These are phyloP conservation scores for Lordiphosa collinella DNA, from an alignment of 1,140 invertebrate genomes.

Conservation along the genomic window DNA sequence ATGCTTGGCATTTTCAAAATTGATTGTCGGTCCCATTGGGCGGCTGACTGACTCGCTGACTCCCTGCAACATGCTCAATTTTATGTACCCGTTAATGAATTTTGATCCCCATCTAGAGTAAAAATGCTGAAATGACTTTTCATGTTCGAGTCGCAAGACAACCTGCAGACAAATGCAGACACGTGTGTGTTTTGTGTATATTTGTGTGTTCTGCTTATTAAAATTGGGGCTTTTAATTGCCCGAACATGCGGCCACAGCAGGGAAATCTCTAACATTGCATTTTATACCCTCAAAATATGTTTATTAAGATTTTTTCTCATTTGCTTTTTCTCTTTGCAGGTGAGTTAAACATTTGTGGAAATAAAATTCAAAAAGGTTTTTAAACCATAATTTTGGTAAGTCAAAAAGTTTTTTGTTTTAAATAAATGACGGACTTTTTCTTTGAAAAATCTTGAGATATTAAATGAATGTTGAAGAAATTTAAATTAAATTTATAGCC, in stretches of 20 bases:
- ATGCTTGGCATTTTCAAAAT: conserved; percentile 33
- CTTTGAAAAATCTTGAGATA: no score
- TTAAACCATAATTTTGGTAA: no score
- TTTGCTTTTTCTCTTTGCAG: conserved; percentile 44
- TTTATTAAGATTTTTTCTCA: conserved; percentile 33
- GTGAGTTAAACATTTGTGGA: conserved; percentile 37
- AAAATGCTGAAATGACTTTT: conserved; percentile 23
- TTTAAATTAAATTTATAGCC: no score
- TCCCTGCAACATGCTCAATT: conserved; percentile 27
- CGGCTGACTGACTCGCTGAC: neutral
- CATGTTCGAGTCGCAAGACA: conserved; percentile 20
- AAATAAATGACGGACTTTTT: no score
- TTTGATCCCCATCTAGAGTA: conserved; percentile 10
- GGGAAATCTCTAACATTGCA: conserved; percentile 2
- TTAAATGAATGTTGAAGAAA: no score
- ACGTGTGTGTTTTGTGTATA: conserved; percentile 2
- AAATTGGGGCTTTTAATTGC: conserved; percentile 52
- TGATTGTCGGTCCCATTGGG: conserved; percentile 19
- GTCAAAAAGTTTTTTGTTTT: no score
- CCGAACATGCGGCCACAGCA: conserved; percentile 13
- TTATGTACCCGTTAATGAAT: conserved; percentile 58
- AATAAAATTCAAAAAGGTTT: no score
- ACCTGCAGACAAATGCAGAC: neutral
- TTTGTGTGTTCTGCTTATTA: conserved; percentile 28
- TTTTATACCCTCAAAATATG: conserved; percentile 11